phyloP scores from a whole-genome alignment of 2,797 vertebrate genomes.

The Eulemur coronatus region DNA sequence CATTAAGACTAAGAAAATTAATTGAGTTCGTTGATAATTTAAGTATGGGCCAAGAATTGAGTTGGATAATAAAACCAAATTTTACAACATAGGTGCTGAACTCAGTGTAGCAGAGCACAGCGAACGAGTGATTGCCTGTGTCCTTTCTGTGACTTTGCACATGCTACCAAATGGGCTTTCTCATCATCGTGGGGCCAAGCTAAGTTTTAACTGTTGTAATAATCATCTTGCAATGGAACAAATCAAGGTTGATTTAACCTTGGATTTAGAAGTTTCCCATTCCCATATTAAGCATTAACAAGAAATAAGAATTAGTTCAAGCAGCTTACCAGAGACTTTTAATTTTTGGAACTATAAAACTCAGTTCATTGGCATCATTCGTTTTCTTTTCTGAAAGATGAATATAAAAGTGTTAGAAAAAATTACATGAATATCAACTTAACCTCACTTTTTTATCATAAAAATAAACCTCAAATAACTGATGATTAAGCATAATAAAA shows the following conservation, averaged over 20 bases:
- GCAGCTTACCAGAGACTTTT: neutral
- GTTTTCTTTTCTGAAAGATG: conserved; percentile 29
- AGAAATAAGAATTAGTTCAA: neutral
- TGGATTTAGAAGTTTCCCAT: neutral
- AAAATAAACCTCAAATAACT: neutral
- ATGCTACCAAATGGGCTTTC: neutral
- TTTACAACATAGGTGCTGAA: neutral
- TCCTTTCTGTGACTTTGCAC: neutral
- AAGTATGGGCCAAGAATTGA: neutral
- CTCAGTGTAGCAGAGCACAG: neutral
- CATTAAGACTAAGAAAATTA: conserved; percentile 1
- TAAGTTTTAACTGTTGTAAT: neutral
- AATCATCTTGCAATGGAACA: neutral
- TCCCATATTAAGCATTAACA: conserved; percentile 7
- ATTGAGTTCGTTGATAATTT: neutral
- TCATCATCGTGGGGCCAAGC: neutral
- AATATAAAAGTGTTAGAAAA: conserved; percentile 38
- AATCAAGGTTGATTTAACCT: neutral
- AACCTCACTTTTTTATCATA: neutral
- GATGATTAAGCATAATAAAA: neutral
- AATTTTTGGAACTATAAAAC: neutral
- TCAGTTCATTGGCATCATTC: neutral
- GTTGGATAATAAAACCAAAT: neutral
- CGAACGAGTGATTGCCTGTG: neutral
- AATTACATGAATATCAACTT: neutral